These are phyloP conservation scores for Zaprionus tsacasi DNA, from an alignment of 1,140 invertebrate species.

Conservation along the genomic window DNA sequence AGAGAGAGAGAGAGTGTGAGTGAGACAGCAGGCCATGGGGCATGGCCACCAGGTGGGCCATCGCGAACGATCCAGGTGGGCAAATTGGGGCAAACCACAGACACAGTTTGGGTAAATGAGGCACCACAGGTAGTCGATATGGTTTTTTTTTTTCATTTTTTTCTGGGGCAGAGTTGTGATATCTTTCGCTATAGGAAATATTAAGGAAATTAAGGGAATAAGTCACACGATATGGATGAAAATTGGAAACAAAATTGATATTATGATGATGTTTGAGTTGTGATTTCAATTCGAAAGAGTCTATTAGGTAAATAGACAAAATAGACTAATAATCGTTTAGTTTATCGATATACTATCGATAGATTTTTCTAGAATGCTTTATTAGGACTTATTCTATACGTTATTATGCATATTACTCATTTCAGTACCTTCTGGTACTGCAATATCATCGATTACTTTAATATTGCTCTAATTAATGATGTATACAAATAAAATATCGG, in stretches of 20 bases:
- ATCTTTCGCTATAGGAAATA: not conserved
- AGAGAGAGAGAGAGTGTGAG: not conserved
- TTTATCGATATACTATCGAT: no score
- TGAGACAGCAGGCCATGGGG: conserved; percentile 26
- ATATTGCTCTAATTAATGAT: no score
- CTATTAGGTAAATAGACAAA: not conserved
- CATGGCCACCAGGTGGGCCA: conserved; percentile 43
- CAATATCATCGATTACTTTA: no score
- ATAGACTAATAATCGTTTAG: no score
- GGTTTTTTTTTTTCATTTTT: not conserved
- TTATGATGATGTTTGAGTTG: not conserved
- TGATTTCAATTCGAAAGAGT: not conserved
- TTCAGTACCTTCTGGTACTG: no score
- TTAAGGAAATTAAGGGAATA: not conserved
- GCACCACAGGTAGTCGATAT: conserved; percentile 8
- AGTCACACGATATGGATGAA: not conserved
- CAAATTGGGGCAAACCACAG: conserved; percentile 36
- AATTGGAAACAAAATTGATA: not conserved
- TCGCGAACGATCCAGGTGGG: conserved; percentile 42
- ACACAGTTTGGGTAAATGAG: conserved; percentile 3
- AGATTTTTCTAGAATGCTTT: no score
- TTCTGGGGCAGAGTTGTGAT: not conserved
- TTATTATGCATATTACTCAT: no score
- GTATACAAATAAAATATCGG: no score
- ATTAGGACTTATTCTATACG: no score